Percentiles rank a stretch among this genome's conserved stretches.
Conservation (phyloP, 2,888 invertebrate genomes). For the Eupeodes luniger region DNA sequence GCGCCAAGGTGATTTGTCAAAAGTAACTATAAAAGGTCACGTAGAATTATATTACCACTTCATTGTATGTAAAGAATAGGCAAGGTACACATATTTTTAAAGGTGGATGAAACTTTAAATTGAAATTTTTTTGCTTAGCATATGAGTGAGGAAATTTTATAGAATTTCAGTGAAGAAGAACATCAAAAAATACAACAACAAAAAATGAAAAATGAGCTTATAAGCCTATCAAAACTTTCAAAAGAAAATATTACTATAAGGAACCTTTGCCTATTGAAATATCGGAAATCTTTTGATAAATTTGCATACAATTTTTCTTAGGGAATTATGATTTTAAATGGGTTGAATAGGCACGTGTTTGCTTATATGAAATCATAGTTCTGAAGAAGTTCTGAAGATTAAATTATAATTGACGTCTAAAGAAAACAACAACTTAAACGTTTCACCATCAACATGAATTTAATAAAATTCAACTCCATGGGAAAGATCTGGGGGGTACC, state of each 20-base stretch:
- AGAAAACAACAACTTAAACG: too few relatives aligned
- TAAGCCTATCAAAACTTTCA: background rate
- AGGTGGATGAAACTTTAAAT: background rate
- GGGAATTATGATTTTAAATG: too few relatives aligned
- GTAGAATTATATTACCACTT: background rate
- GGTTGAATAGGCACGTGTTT: too few relatives aligned
- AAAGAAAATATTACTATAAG: background rate
- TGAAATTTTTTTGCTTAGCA: background rate
- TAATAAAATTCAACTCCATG: too few relatives aligned
- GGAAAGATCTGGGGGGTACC: too few relatives aligned
- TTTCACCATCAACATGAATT: too few relatives aligned
- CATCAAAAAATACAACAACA: background rate
- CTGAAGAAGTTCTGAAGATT: too few relatives aligned
- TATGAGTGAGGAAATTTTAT: background rate
- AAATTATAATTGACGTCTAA: too few relatives aligned
- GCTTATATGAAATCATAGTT: too few relatives aligned
- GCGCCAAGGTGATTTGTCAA: slow-evolving; percentile 22
- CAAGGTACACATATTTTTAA: background rate
- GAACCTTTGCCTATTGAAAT: too few relatives aligned
- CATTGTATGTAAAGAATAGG: background rate
- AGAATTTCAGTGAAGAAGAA: background rate
- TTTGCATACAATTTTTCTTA: too few relatives aligned
- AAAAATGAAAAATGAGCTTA: slow-evolving; percentile 2
- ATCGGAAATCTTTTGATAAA: too few relatives aligned
- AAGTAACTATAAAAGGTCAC: slow-evolving; percentile 25